Conservation (phyloP, 2,888 invertebrate species). For the Tribolium freemani region DNA sequence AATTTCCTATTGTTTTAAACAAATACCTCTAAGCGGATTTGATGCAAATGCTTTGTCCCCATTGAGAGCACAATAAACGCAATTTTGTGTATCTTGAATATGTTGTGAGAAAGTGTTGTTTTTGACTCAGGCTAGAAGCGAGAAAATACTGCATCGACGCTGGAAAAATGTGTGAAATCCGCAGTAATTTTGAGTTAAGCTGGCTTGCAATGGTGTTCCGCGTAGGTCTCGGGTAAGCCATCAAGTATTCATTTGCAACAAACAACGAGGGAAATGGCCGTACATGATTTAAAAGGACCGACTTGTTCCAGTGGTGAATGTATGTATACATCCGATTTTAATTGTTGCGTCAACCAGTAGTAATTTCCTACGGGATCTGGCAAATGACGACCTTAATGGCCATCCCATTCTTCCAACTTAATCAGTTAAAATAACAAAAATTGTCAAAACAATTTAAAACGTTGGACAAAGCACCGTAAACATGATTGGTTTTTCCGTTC, state of each 20-base stretch:
- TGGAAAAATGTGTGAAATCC: conserved; percentile 30
- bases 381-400: conserved; percentile 13
- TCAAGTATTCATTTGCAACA: conserved; percentile 40
- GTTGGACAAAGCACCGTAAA: conserved; percentile 13
- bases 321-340: conserved; percentile 32
- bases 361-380: conserved; percentile 32
- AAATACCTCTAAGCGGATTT: background rate
- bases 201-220: conserved; percentile 16
- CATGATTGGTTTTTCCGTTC: conserved; percentile 25
- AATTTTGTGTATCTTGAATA: background rate
- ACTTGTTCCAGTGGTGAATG: conserved; percentile 11
- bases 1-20: background rate
- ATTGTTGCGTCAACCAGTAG: conserved; percentile 32
- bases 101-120: background rate
- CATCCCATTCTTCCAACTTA: conserved; percentile 5
- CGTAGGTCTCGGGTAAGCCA: conserved; percentile 33
- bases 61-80: background rate
- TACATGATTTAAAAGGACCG: conserved; percentile 36
- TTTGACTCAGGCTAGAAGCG: background rate
- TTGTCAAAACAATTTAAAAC: conserved; percentile 26
- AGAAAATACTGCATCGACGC: background rate
- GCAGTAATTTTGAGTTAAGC: conserved; percentile 34
- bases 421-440: conserved; percentile 32
- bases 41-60: background rate
- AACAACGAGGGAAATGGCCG: conserved; percentile 40